Evolutionary conservation across 2,888 invertebrate species (phyloP).

Genomic region (Digitonthophagus gazella): DNA sequence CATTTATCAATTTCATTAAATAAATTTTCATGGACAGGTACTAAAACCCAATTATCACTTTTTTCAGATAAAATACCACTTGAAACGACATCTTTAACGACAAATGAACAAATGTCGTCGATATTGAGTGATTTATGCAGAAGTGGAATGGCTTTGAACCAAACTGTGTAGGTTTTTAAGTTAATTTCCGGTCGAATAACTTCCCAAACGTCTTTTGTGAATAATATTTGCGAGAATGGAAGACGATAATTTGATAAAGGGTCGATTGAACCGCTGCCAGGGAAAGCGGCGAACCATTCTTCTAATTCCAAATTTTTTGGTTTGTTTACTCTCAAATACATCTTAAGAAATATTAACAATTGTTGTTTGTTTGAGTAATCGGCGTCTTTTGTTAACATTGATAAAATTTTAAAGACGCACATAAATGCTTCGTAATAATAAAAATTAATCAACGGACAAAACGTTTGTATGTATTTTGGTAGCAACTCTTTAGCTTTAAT

Average conservation of each 20-base stretch:
- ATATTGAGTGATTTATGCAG: constrained; percentile 44
- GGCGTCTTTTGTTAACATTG: constrained; percentile 23
- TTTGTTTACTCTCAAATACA: constrained; percentile 45
- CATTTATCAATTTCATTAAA: constrained; percentile 48
- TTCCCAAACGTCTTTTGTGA: constrained; percentile 49
- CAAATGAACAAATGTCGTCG: constrained; percentile 53
- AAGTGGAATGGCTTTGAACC: constrained; percentile 51
- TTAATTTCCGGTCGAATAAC: constrained; percentile 53
- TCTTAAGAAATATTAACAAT: constrained; percentile 43
- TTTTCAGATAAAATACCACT: constrained; percentile 3
- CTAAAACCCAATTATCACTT: constrained; percentile 41
- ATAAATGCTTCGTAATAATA: constrained; percentile 57
- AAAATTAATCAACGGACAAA: constrained; percentile 50
- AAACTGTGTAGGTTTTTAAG: constrained; percentile 52
- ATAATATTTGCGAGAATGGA: constrained; percentile 49
- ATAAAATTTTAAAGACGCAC: constrained; percentile 48
- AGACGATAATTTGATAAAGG: constrained; percentile 54
- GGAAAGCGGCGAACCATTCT: constrained; percentile 50
- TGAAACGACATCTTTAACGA: constrained; percentile 50
- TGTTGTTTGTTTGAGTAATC: constrained; percentile 29
- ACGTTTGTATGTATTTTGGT: constrained; percentile 37
- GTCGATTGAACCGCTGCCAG: constrained; percentile 48
- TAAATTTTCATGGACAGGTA: constrained; percentile 43
- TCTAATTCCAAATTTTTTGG: constrained; percentile 52
- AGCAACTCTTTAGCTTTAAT: constrained; percentile 43